Conservation (phyloP, 2,113 vertebrate genomes). For the Gallinago paraguaiae region DNA sequence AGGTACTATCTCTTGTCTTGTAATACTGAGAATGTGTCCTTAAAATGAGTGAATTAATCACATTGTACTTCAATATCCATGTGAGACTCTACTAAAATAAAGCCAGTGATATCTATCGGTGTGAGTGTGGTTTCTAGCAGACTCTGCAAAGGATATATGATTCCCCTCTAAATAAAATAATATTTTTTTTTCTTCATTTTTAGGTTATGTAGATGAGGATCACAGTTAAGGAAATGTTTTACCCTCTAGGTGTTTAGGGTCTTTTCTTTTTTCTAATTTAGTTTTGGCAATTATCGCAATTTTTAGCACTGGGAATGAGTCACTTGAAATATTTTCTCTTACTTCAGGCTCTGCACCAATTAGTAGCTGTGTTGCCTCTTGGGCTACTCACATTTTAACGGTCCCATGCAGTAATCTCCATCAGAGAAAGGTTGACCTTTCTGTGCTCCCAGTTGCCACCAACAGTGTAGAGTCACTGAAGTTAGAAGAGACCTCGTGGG, state of each 20-base stretch:
- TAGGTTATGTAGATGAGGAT: neutral
- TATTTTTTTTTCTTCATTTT: neutral
- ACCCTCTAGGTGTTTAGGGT: neutral
- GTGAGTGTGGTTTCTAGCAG: neutral
- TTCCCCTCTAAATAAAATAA: neutral
- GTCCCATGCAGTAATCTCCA: neutral
- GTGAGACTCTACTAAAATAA: neutral
- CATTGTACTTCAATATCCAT: neutral
- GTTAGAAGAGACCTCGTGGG: neutral
- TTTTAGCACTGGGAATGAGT: neutral
- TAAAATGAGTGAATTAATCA: neutral
- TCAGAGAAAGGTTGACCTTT: neutral
- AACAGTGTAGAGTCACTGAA: neutral
- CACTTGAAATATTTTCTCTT: neutral
- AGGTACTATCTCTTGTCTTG: neutral
- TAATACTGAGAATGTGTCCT: neutral
- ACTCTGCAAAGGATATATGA: neutral
- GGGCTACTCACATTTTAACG: rapidly evolving
- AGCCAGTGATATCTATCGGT: neutral
- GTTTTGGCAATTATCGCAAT: neutral
- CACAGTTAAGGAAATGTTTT: neutral
- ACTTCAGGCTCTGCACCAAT: neutral
- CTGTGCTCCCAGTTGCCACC: neutral
- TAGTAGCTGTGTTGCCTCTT: neutral
- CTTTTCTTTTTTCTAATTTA: neutral